phyloP scores from a whole-genome alignment of 2,888 invertebrate species.

The Lacanobia wlatinum region DNA sequence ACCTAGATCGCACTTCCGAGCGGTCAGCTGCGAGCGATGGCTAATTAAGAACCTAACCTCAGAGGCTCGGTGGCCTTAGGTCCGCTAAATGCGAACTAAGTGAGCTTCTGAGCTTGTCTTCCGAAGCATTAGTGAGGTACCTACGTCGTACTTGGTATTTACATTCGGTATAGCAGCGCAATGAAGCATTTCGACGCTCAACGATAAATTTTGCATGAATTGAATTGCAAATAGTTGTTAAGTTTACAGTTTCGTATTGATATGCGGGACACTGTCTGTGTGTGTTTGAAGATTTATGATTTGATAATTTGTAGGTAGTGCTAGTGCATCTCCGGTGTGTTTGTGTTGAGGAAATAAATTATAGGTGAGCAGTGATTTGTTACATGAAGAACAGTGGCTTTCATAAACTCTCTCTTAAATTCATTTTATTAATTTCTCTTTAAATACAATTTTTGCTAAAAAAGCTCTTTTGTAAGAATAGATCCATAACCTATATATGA shows the following conservation, averaged over 20 bases:
- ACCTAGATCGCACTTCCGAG: slow-evolving; percentile 82
- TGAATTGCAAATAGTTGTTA: slow-evolving; percentile 80
- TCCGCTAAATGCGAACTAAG: slow-evolving; percentile 85
- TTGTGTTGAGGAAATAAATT: slow-evolving; percentile 34
- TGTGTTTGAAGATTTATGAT: slow-evolving; percentile 66
- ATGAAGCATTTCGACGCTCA: slow-evolving; percentile 69
- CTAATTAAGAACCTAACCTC: slow-evolving; percentile 89
- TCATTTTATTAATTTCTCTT: neutral
- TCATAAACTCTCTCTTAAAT: neutral
- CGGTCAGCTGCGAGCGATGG: slow-evolving; percentile 87
- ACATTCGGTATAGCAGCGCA: slow-evolving; percentile 67
- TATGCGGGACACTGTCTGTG: slow-evolving; percentile 68
- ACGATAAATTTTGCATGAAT: slow-evolving; percentile 79
- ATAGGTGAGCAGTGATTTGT: slow-evolving; percentile 20
- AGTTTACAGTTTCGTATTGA: slow-evolving; percentile 75
- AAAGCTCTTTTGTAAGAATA: too few species aligned
- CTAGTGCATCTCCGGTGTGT: slow-evolving; percentile 49
- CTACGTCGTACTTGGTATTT: slow-evolving; percentile 63
- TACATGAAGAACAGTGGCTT: neutral
- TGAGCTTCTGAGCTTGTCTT: slow-evolving; percentile 82
- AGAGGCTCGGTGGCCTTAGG: slow-evolving; percentile 80
- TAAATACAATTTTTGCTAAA: too few species aligned
- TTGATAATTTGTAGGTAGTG: slow-evolving; percentile 64
- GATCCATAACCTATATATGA: too few species aligned
- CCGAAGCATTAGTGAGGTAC: slow-evolving; percentile 74